phyloP scores from a whole-genome alignment of 2,797 vertebrate species.

The Lithobates pipiens region DNA sequence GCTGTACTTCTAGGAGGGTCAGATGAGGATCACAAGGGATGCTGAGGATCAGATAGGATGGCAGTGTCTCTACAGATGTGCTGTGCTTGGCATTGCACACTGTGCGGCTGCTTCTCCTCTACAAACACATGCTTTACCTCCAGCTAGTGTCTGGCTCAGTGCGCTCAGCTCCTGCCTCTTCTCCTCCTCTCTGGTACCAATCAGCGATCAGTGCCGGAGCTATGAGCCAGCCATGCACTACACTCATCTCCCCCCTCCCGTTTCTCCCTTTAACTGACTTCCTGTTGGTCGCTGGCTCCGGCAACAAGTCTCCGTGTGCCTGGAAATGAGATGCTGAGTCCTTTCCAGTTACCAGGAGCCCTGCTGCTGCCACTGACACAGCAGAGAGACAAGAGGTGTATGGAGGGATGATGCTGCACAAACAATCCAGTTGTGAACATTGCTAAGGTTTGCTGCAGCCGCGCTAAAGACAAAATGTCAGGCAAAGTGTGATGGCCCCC shows the following conservation, averaged over 20 bases:
- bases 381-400: neutral
- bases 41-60: too few species aligned
- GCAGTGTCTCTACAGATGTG: too few species aligned
- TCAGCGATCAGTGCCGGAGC: constrained; percentile 10
- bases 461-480: neutral
- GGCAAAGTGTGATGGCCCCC: neutral
- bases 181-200: constrained; percentile 25
- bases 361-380: constrained; percentile 6
- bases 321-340: constrained; percentile 9
- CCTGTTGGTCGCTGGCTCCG: neutral
- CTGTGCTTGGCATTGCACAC: too few species aligned
- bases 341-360: constrained; percentile 32
- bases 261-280: constrained; percentile 22
- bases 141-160: neutral
- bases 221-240: constrained; percentile 14
- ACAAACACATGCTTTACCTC: neutral
- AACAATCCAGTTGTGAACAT: constrained; percentile 2
- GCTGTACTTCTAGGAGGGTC: too few species aligned
- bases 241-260: neutral
- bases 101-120: neutral
- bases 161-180: constrained; percentile 24
- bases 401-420: neutral
- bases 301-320: neutral
- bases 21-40: too few species aligned
- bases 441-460: constrained; percentile 1